Evolutionary conservation across 1,140 invertebrate species (phyloP).

Genomic region (Calephelis virginiensis): DNA sequence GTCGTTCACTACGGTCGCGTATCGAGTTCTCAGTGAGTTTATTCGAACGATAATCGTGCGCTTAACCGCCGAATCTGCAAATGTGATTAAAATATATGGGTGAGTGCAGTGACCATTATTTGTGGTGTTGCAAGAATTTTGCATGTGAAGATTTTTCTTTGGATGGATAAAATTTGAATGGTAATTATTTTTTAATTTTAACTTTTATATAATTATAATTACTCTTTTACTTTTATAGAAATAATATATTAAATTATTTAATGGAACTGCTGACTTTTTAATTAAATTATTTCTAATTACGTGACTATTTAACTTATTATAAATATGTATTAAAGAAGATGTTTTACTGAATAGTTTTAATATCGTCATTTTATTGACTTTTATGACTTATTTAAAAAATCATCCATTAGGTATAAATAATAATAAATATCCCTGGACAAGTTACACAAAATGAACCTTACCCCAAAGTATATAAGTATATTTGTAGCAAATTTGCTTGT

Average conservation of each 20-base stretch:
- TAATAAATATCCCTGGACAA: too few relatives aligned
- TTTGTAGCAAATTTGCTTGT: too few relatives aligned
- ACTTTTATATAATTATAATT: neutral
- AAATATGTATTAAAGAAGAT: too few relatives aligned
- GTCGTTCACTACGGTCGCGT: constrained; percentile 15
- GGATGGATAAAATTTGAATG: constrained; percentile 18
- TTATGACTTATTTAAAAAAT: too few relatives aligned
- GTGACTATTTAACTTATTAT: too few relatives aligned
- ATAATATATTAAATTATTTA: neutral
- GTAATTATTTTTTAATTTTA: neutral
- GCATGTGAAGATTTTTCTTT: constrained; percentile 14
- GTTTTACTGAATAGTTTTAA: too few relatives aligned
- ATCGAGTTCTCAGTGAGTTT: constrained; percentile 13
- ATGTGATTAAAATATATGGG: constrained; percentile 23
- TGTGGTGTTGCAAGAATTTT: constrained; percentile 13
- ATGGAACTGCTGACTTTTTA: too few relatives aligned
- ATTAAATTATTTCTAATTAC: too few relatives aligned
- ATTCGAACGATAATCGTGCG: constrained; percentile 18
- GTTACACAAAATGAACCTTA: too few relatives aligned
- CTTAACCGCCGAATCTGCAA: constrained; percentile 21
- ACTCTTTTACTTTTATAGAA: neutral
- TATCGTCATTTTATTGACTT: too few relatives aligned
- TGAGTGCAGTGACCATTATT: constrained; percentile 23
- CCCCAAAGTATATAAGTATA: too few relatives aligned
- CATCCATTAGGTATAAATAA: too few relatives aligned